These are phyloP conservation scores for Pelmatolapia mariae DNA, from an alignment of 2,113 vertebrate genomes.

Conservation along the genomic window DNA sequence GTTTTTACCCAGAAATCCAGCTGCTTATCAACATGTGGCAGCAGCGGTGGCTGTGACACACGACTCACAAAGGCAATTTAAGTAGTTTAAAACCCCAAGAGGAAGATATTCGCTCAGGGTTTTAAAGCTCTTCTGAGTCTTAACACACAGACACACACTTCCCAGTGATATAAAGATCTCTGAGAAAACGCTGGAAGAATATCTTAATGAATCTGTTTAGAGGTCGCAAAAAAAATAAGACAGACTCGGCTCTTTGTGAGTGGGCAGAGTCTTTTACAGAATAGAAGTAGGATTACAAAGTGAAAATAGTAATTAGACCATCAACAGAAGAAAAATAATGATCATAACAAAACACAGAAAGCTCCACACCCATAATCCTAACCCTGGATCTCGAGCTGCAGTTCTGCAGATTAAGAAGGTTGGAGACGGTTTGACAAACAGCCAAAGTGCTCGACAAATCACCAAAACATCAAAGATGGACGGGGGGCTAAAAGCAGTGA, in stretches of 20 bases:
- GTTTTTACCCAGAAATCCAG: neutral
- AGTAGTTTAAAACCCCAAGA: neutral
- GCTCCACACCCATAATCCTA: neutral
- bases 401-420: neutral
- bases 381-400: neutral
- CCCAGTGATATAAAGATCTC: neutral
- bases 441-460: neutral
- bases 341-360: neutral
- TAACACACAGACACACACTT: neutral
- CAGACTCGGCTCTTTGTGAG: neutral
- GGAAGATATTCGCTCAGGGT: neutral
- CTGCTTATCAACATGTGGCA: neutral
- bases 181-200: neutral
- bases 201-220: neutral
- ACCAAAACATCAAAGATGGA: neutral
- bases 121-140: neutral
- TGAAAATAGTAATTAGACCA: neutral
- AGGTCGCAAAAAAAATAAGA: neutral
- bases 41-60: neutral
- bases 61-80: neutral
- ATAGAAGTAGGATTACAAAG: neutral
- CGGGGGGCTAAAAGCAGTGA: neutral
- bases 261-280: neutral
- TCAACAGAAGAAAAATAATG: neutral
- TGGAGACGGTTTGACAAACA: neutral